These are phyloP conservation scores for Simalia tracyae DNA, from an alignment of 2,797 vertebrate species.

Conservation along the genomic window DNA sequence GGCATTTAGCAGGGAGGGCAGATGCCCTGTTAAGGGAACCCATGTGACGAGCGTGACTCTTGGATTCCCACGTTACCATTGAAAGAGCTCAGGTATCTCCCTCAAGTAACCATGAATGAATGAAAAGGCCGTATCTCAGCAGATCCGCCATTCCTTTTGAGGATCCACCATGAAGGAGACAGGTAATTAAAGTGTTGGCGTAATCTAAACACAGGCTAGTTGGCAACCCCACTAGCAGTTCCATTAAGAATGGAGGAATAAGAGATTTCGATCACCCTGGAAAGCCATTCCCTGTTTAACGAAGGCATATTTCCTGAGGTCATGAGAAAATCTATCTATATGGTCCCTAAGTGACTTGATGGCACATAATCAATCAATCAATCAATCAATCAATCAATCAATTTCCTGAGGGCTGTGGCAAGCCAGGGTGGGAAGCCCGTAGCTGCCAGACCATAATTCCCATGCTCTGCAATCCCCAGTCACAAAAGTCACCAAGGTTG, in stretches of 20 bases:
- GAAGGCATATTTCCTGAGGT: not conserved
- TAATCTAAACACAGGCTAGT: not conserved
- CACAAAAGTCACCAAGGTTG: too few species aligned
- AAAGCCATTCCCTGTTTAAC: not conserved
- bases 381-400: too few species aligned
- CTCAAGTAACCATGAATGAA: not conserved
- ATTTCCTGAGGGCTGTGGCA: too few species aligned
- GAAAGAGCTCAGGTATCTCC: not conserved
- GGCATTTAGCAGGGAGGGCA: not conserved
- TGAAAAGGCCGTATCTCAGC: not conserved
- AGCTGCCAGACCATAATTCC: too few species aligned
- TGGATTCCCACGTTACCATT: not conserved
- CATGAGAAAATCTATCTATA: too few species aligned
- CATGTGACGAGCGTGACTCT: not conserved
- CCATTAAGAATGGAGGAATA: not conserved
- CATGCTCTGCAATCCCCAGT: too few species aligned
- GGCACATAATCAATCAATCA: too few species aligned
- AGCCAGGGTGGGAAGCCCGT: too few species aligned
- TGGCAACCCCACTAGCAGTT: not conserved
- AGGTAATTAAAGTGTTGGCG: not conserved
- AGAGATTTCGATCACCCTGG: not conserved
- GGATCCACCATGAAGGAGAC: not conserved
- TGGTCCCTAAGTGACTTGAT: too few species aligned
- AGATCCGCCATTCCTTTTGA: not conserved
- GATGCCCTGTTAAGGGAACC: not conserved